Base-by-base conservation (phyloP, 2,888 invertebrate genomes). In the Allophyes oxyacanthae region DNA sequence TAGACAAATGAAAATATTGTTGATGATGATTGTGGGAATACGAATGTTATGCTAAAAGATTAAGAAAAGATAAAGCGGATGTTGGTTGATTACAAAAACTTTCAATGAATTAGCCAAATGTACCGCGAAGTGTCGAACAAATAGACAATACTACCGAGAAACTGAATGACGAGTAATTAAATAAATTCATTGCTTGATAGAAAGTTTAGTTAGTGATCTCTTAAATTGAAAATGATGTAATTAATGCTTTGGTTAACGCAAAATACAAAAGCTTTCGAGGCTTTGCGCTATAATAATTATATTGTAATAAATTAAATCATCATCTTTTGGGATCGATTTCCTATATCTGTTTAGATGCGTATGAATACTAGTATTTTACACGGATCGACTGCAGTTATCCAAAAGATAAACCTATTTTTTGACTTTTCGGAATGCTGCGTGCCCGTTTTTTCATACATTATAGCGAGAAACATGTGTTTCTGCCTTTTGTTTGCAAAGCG, bases 21-120 rank as follows among this genome's bases (percentile, higher is more conserved):
- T 55, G n/a, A 57, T 44, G 62, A 52, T 73, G 40, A 61, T 61
- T 52, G 54, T 59, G 66, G 56, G 63, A 69, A 61, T 44, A 43
- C 6, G 13, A 51, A 30, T 45, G 52, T 50, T 34, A 11, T 13
- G 9, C 11, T 43, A 40, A 49, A 34, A 41, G 37, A 44, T 53
- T 43, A 37, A 20, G 50, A 38, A 55, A 54, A 67, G 28, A 53
- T 46, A 43, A 45, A 45, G 53, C 43, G 28, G 33, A 52, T 46
- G 45, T 68, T 61, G 58, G 26, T 43, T 51, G 28, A 42, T 41
- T 37, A 44, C 40, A 52, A 63, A 59, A 45, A 65, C 74, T 73
- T 69, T 76, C 63, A 66, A 69, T 33, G 42, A 50, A 34, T 44
- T 42, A 48, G 20, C 57, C 42, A 41, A 51, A 61, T 46, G 43